A percentile compares a stretch with the other conserved stretches of the same genome.
phyloP scores from a whole-genome alignment of 2,797 vertebrate species.

The Aldrovandia affinis region DNA sequence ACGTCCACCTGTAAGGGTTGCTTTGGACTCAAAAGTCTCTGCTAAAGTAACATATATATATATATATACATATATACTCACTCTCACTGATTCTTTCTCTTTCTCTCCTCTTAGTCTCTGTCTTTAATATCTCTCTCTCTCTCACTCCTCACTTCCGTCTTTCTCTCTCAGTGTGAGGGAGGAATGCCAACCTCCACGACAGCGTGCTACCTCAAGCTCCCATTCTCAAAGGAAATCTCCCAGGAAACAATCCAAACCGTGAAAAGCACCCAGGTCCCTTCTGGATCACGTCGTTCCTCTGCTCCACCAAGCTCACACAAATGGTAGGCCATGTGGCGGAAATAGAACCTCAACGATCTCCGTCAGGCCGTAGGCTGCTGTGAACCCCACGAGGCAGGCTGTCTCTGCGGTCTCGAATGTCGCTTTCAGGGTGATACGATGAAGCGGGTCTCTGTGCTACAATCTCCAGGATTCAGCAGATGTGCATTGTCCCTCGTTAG shows the following conservation, averaged over 20 bases:
- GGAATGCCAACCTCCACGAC: constrained; percentile 90
- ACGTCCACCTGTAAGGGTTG: too few relatives aligned
- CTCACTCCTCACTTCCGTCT: too few relatives aligned
- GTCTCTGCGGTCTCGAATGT: too few relatives aligned
- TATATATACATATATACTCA: too few relatives aligned
- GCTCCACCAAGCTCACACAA: constrained; percentile 98
- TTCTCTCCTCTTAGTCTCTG: too few relatives aligned
- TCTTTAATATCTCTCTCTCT: too few relatives aligned
- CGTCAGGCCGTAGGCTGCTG: not conserved
- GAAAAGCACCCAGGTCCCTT: constrained; percentile 93
- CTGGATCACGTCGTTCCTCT: constrained; percentile 98
- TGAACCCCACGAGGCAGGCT: not conserved
- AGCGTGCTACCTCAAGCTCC: constrained; percentile 91
- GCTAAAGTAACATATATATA: too few relatives aligned
- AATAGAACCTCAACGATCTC: not conserved
- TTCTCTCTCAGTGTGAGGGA: constrained; percentile 87
- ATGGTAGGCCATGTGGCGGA: constrained; percentile 74
- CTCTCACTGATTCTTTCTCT: not conserved
- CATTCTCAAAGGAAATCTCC: constrained; percentile 91
- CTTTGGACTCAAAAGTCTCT: too few relatives aligned
- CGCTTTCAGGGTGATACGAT: not conserved
- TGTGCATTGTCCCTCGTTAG: not conserved
- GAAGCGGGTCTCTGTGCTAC: not conserved
- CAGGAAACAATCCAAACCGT: constrained; percentile 88
- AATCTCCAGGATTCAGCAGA: not conserved